A percentile compares a stretch with the other conserved stretches of the same genome.
Conservation (phyloP, 1,140 invertebrate genomes). For the Pentalonia nigronervosa region DNA sequence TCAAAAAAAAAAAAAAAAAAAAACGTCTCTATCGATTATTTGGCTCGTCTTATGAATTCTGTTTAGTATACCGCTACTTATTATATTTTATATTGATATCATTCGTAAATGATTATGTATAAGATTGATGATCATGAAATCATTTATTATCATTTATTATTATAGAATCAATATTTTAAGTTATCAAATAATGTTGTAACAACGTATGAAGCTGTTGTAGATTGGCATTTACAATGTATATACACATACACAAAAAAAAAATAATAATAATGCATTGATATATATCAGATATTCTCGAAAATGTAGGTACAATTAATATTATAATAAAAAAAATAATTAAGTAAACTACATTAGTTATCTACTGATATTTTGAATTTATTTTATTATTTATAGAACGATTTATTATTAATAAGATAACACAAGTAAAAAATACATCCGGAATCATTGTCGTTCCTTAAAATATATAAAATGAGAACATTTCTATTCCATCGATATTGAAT, state of each 20-base stretch:
- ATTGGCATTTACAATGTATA: neutral
- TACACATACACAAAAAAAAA: neutral
- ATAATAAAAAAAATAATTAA: too few relatives aligned
- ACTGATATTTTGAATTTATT: too few relatives aligned
- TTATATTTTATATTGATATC: neutral
- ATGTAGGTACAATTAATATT: neutral
- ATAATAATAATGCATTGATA: neutral
- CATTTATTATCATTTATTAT: neutral
- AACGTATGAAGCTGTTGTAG: neutral
- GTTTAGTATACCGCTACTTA: neutral
- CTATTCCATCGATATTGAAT: neutral
- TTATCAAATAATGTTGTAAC: neutral
- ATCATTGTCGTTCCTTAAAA: neutral
- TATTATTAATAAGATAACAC: neutral
- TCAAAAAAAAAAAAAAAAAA: neutral
- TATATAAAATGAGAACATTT: neutral
- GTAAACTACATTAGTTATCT: too few relatives aligned
- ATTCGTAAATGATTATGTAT: neutral
- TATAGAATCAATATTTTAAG: neutral
- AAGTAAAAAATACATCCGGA: neutral
- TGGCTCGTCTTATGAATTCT: neutral
- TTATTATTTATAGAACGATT: neutral
- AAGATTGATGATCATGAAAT: neutral
- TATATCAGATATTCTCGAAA: neutral
- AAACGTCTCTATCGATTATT: neutral